Percentiles rank a stretch among this genome's conserved stretches.
These are phyloP conservation scores for Excalfactoria chinensis DNA, from an alignment of 2,113 vertebrate genomes.

Conservation along the genomic window DNA sequence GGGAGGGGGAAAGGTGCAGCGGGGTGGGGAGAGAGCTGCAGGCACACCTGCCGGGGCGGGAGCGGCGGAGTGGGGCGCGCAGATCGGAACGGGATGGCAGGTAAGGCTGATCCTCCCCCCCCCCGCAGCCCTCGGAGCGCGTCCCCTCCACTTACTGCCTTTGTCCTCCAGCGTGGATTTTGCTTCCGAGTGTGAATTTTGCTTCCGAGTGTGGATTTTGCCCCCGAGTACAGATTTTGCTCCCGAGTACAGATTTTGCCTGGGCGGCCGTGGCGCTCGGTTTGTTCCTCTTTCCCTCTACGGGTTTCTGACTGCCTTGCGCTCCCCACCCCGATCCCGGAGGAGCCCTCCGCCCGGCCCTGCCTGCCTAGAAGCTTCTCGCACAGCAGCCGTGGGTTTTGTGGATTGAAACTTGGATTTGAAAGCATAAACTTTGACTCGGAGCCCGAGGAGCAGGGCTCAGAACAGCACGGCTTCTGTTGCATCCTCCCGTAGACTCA, in stretches of 20 bases:
- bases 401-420: background rate
- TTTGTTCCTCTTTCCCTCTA: background rate
- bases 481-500: fast-evolving
- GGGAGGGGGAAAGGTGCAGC: background rate
- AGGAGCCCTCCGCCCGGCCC: background rate
- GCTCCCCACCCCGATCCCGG: background rate
- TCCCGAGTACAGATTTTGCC: background rate
- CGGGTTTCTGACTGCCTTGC: background rate
- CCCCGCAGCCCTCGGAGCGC: background rate
- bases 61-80: background rate
- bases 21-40: background rate
- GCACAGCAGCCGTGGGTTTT: background rate
- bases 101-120: background rate
- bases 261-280: background rate
- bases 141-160: background rate
- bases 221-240: no score
- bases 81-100: constrained; percentile 11
- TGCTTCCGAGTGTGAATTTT: background rate
- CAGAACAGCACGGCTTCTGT: background rate
- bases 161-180: no score
- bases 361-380: background rate
- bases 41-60: constrained; percentile 45
- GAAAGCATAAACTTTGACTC: background rate
- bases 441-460: background rate
- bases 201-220: background rate